phyloP scores from a whole-genome alignment of 2,888 invertebrate species.

The Leucozona laternaria region DNA sequence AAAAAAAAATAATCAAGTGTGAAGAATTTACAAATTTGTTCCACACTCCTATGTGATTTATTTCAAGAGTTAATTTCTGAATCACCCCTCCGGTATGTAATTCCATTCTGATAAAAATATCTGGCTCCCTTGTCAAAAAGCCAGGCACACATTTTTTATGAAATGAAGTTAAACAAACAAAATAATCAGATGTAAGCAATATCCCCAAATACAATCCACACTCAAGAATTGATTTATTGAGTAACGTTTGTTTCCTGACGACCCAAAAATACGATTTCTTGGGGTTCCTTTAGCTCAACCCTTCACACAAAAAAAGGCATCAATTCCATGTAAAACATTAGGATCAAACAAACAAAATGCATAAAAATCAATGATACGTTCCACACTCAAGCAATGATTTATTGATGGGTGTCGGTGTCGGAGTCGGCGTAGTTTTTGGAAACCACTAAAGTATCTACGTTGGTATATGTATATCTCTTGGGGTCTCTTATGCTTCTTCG shows the following conservation, averaged over 20 bases:
- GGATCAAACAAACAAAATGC: conserved; percentile 51
- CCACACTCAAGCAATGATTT: conserved; percentile 59
- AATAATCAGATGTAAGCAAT: conserved; percentile 8
- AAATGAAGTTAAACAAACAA: neutral
- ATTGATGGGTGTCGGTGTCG: conserved; percentile 63
- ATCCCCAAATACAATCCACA: conserved; percentile 21
- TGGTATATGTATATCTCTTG: too few species aligned
- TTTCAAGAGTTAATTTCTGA: neutral
- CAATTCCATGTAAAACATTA: neutral
- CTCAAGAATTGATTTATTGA: neutral
- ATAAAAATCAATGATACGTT: neutral
- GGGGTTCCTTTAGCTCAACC: conserved; percentile 4
- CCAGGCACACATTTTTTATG: neutral
- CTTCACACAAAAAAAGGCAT: neutral
- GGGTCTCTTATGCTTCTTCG: conserved; percentile 28
- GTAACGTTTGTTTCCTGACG: neutral
- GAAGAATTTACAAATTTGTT: conserved; percentile 7
- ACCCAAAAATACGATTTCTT: neutral
- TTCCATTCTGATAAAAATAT: neutral
- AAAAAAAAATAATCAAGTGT: neutral
- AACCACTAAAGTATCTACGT: conserved; percentile 44
- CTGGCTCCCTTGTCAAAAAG: neutral
- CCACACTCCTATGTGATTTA: neutral
- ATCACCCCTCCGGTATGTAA: neutral
- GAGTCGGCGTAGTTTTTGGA: conserved; percentile 29